Percentiles rank a stretch among this genome's conserved stretches.
phyloP scores from a whole-genome alignment of 2,797 vertebrate species.

The Eutrigla gurnardus region DNA sequence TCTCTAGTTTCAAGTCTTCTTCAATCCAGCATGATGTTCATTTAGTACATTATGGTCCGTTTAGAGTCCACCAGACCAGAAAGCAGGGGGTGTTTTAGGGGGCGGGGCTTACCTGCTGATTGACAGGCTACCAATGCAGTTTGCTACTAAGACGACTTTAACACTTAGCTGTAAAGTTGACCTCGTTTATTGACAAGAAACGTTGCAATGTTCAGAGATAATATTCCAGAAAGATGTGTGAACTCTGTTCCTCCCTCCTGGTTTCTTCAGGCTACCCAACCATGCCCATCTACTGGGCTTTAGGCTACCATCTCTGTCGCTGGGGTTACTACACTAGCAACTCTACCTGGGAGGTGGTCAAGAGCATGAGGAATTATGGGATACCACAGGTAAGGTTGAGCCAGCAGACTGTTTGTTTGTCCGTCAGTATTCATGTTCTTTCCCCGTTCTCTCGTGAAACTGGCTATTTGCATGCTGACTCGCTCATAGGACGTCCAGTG shows the following conservation, averaged over 20 bases:
- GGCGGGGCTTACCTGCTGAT: too few relatives aligned
- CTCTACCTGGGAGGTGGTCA: slow-evolving; percentile 86
- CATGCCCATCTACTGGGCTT: slow-evolving; percentile 90
- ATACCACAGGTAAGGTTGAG: slow-evolving; percentile 89
- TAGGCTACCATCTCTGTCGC: slow-evolving; percentile 93
- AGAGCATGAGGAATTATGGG: slow-evolving; percentile 86
- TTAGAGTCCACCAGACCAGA: too few relatives aligned
- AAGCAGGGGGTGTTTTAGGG: too few relatives aligned
- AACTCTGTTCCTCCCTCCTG: background rate
- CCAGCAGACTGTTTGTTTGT: background rate
- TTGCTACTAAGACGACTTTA: too few relatives aligned
- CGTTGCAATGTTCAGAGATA: too few relatives aligned
- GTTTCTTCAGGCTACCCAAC: slow-evolving; percentile 81
- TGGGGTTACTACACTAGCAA: slow-evolving; percentile 90
- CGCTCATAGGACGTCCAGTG: slow-evolving; percentile 88
- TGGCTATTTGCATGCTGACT: background rate
- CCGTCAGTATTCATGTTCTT: background rate
- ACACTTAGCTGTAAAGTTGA: too few relatives aligned
- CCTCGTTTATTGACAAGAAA: too few relatives aligned
- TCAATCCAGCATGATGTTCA: too few relatives aligned
- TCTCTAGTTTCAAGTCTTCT: too few relatives aligned
- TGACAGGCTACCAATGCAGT: too few relatives aligned
- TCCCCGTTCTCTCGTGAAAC: background rate
- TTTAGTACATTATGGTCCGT: too few relatives aligned
- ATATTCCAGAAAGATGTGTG: too few relatives aligned